These are phyloP conservation scores for Cremastinae sp. DNA, from an alignment of 2,888 invertebrate species.

Conservation along the genomic window DNA sequence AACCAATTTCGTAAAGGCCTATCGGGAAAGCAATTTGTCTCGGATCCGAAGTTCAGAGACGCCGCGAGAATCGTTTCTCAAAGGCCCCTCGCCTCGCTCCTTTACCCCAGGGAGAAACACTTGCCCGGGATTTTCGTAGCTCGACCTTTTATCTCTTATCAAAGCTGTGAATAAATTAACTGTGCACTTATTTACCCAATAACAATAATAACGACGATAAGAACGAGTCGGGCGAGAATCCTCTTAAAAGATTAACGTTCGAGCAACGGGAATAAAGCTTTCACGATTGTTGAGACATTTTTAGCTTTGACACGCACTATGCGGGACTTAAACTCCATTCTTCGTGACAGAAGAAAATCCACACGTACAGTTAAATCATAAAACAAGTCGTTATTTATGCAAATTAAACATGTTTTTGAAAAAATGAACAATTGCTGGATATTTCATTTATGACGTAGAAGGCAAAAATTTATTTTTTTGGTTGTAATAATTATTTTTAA, in stretches of 20 bases:
- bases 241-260: conserved; percentile 26
- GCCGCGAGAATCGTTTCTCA: conserved; percentile 27
- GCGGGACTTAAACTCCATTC: no score
- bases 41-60: conserved; percentile 27
- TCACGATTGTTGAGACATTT: not conserved
- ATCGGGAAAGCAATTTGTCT: conserved; percentile 61
- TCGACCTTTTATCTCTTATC: conserved; percentile 1
- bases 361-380: no score
- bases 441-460: no score
- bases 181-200: conserved; percentile 18
- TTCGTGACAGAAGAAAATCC: no score
- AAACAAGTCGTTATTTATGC: no score
- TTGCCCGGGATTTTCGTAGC: conserved; percentile 1
- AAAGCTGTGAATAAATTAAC: conserved; percentile 10
- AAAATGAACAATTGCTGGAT: no score
- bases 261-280: conserved; percentile 10
- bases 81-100: conserved; percentile 1
- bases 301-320: no score
- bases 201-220: conserved; percentile 17
- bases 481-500: no score
- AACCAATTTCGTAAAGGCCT: conserved; percentile 54
- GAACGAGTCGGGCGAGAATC: conserved; percentile 8
- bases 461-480: no score
- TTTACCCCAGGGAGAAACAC: not conserved
- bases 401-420: no score